Percentiles rank a stretch among this genome's conserved stretches.
phyloP scores from a whole-genome alignment of 2,797 vertebrate genomes.

The Decapterus maruadsi region DNA sequence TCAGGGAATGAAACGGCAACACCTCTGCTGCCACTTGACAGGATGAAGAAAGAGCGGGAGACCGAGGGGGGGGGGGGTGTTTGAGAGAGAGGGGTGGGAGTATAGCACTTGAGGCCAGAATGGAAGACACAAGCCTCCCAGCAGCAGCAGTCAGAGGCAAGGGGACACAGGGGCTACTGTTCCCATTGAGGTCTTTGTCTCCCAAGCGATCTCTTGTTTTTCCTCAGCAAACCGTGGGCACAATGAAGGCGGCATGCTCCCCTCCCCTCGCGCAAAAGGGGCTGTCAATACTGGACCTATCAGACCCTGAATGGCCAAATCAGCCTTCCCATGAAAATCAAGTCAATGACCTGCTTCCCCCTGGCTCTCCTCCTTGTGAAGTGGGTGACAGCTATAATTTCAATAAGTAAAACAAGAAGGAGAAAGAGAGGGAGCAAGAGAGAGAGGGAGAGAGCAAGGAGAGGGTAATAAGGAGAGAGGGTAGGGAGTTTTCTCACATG shows the following conservation, averaged over 20 bases:
- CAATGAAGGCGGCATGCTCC: conserved; percentile 84
- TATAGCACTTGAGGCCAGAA: conserved; percentile 85
- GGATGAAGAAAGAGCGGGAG: conserved; percentile 77
- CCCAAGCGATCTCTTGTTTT: conserved; percentile 89
- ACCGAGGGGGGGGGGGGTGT: conserved; percentile 61
- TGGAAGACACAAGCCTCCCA: conserved; percentile 84
- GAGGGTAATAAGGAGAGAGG: conserved; percentile 44
- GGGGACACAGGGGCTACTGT: conserved; percentile 94
- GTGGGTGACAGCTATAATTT: conserved; percentile 89
- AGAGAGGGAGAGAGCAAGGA: conserved; percentile 46
- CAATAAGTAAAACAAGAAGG: conserved; percentile 80
- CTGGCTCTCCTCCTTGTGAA: conserved; percentile 85
- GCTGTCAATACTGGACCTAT: conserved; percentile 90
- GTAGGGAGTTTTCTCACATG: conserved; percentile 87
- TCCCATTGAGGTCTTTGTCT: conserved; percentile 92
- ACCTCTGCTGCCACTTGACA: conserved; percentile 85
- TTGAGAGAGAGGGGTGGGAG: conserved; percentile 79
- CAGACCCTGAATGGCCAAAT: conserved; percentile 88
- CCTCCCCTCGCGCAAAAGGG: conserved; percentile 80
- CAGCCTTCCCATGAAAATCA: conserved; percentile 98
- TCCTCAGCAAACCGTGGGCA: conserved; percentile 87
- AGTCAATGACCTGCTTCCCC: conserved; percentile 93
- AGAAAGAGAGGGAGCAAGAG: conserved; percentile 45
- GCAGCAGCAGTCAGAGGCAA: conserved; percentile 81
- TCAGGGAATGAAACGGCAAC: conserved; percentile 78